A percentile compares a stretch with the other conserved stretches of the same genome.
Evolutionary conservation across 2,113 vertebrate genomes (phyloP).

Genomic region (Crotalus viridis): DNA sequence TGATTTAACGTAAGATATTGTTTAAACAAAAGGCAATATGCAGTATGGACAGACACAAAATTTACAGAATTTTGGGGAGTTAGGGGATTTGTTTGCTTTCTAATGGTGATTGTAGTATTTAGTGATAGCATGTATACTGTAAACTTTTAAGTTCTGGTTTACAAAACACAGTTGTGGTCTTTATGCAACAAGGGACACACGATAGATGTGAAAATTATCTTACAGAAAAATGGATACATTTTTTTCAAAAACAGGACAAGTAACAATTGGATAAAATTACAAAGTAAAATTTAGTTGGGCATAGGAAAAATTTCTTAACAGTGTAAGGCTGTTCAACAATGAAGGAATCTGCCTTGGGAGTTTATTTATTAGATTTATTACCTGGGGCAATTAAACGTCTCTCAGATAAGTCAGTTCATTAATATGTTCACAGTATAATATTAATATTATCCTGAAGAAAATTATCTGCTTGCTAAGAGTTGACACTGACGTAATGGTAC

Average conservation of each 20-base stretch:
- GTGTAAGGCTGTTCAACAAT: background rate
- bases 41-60: background rate
- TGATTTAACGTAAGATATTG: no score
- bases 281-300: no score
- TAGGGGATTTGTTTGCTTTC: background rate
- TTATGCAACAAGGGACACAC: background rate
- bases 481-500: background rate
- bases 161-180: background rate
- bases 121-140: background rate
- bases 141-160: background rate
- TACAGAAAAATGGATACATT: background rate
- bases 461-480: background rate
- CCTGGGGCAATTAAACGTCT: background rate
- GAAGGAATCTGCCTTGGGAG: background rate
- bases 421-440: background rate
- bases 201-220: background rate
- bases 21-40: background rate
- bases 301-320: background rate
- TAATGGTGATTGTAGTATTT: background rate
- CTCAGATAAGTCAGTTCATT: background rate
- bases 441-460: background rate
- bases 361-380: background rate
- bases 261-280: no score
- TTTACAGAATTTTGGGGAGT: background rate
- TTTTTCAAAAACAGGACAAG: background rate